These are phyloP conservation scores for Piaya cayana DNA, from an alignment of 2,113 vertebrate genomes.

Conservation along the genomic window DNA sequence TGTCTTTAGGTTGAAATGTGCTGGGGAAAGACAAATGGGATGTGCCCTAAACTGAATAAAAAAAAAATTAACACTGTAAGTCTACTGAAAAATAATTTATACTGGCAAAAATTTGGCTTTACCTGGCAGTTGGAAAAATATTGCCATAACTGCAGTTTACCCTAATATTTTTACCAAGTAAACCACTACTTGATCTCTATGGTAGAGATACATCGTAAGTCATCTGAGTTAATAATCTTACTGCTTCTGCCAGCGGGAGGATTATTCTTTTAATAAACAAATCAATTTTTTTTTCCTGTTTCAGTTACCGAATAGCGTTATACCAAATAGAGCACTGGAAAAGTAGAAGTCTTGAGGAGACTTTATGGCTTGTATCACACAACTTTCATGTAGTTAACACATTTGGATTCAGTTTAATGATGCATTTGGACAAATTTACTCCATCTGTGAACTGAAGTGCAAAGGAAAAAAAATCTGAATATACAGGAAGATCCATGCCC, in stretches of 20 bases:
- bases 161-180: neutral
- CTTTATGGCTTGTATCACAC: neutral
- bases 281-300: neutral
- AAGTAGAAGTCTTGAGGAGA: neutral
- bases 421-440: neutral
- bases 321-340: neutral
- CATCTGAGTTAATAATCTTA: neutral
- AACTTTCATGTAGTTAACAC: neutral
- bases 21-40: neutral
- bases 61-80: neutral
- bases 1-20: neutral
- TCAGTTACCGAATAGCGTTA: neutral
- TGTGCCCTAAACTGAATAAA: fast-evolving
- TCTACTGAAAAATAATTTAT: neutral
- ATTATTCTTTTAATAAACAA: neutral
- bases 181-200: neutral
- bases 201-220: neutral
- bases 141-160: neutral
- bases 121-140: neutral
- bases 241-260: neutral
- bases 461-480: neutral
- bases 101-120: neutral
- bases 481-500: neutral
- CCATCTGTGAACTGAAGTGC: neutral
- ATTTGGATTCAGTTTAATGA: neutral